phyloP scores from a whole-genome alignment of 2,888 invertebrate genomes.

The Digitonthophagus gazella region DNA sequence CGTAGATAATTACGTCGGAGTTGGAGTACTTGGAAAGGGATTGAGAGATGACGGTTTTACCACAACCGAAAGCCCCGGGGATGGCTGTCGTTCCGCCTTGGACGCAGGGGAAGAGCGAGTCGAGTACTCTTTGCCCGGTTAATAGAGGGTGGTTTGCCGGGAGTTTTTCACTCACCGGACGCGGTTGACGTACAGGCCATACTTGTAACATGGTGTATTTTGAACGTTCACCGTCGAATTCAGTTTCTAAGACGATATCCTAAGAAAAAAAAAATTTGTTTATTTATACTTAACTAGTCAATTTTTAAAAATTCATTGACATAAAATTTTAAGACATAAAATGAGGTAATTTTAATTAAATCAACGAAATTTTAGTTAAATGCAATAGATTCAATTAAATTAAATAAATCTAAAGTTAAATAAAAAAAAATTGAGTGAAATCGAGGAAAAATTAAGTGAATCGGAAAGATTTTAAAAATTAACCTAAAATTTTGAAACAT shows the following conservation, averaged over 20 bases:
- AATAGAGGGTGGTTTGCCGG: slow-evolving; percentile 98
- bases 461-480: too few species aligned
- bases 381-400: too few species aligned
- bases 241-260: slow-evolving; percentile 96
- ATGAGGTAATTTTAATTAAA: too few species aligned
- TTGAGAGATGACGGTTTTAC: slow-evolving; percentile 99
- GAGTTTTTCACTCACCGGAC: slow-evolving; percentile 95
- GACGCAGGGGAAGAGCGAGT: slow-evolving; percentile 98
- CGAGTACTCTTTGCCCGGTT: slow-evolving; percentile 96
- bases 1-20: slow-evolving; percentile 98
- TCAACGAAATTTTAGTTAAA: too few species aligned
- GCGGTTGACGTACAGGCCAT: slow-evolving; percentile 98
- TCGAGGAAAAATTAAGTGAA: too few species aligned
- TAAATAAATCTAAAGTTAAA: too few species aligned
- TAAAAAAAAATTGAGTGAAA: too few species aligned
- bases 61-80: slow-evolving; percentile 99
- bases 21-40: slow-evolving; percentile 99
- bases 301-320: neutral
- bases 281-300: neutral
- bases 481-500: too few species aligned
- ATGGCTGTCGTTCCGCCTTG: slow-evolving; percentile 99
- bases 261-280: slow-evolving; percentile 44
- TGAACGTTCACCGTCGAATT: slow-evolving; percentile 94
- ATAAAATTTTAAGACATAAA: neutral
- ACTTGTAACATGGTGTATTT: slow-evolving; percentile 97